Evolutionary conservation across 2,888 invertebrate genomes (phyloP), one percentile per base, ranked within the genome.

Genomic region (Stramonita haemastoma): DNA sequence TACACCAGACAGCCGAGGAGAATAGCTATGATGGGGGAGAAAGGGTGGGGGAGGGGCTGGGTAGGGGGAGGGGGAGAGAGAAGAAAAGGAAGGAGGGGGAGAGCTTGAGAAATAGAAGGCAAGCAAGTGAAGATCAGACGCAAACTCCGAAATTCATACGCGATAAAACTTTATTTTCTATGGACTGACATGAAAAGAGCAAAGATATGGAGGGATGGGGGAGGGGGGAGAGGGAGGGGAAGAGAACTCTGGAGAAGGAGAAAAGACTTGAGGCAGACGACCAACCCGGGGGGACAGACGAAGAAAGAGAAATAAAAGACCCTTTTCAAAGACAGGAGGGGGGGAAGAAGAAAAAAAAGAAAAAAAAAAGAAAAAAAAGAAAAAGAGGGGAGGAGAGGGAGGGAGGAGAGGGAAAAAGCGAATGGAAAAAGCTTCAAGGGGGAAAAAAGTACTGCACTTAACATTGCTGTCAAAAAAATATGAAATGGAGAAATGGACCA

Each of bases 391-490:
- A n/a, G n/a, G n/a, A n/a, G n/a, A n/a, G n/a, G n/a, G n/a, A n/a
- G n/a, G n/a, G n/a, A n/a, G n/a, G n/a, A n/a, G n/a, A n/a, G n/a
- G n/a, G n/a, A n/a, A n/a, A n/a, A 86, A 22, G 36, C 36, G 81
- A 81, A 81, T 36, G 83, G 46, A 79, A 84, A 84, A 19, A 17
- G 4, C 13, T 57, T 15, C 15, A 57, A 66, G 56, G 34, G 56
- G 11, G n/a, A 77, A 70, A 87, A 56, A 66, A 66, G n/a, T 60
- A 34, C 83, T 77, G 89, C 85, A 85, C 89, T 89, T 85, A 85
- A 89, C 89, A 70, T 36, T 85, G 89, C 85, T 89, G 89, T 83
- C 89, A 89, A 89, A 89, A n/a, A 89, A 89, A 89, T 89, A 89
- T 89, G 89, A 89, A 89, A 89, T 85, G 60, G 85, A 89, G 89